A percentile compares a stretch with the other conserved stretches of the same genome.
These are phyloP conservation scores for Caenorhabditis imperialis DNA, from an alignment of 2,888 invertebrate genomes.

Conservation along the genomic window DNA sequence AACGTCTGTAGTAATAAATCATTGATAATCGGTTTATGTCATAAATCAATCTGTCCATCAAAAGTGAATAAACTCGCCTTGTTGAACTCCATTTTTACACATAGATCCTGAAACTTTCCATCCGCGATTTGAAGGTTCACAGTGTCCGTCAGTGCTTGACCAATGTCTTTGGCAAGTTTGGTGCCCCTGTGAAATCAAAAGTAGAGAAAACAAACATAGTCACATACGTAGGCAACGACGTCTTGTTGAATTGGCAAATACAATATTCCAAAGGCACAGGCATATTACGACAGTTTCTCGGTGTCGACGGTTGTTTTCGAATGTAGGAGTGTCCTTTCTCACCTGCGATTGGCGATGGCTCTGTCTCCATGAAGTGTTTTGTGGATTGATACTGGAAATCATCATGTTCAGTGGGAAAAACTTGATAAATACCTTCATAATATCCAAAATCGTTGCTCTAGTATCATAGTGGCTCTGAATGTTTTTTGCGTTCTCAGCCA, in stretches of 20 bases:
- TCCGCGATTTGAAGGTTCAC: conserved; percentile 33
- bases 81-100: conserved; percentile 46
- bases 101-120: conserved; percentile 17
- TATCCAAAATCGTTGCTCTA: conserved; percentile 63
- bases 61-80: conserved; percentile 23
- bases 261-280: conserved; percentile 63
- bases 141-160: conserved; percentile 11
- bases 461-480: conserved; percentile 65
- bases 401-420: conserved; percentile 11
- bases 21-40: neutral
- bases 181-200: conserved; percentile 29
- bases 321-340: conserved; percentile 61
- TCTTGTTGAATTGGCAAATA: conserved; percentile 56
- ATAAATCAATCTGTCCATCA: neutral
- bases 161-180: conserved; percentile 15
- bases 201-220: neutral
- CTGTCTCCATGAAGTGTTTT: conserved; percentile 23
- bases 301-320: conserved; percentile 44
- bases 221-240: conserved; percentile 19
- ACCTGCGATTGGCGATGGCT: conserved; percentile 16
- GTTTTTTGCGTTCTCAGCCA: conserved; percentile 52
- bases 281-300: conserved; percentile 54
- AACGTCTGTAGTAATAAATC: conserved; percentile 15
- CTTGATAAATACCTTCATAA: conserved; percentile 51
- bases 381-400: conserved; percentile 52